Evolutionary conservation across 2,797 vertebrate genomes (phyloP).

Genomic region (Acipenser ruthenus): DNA sequence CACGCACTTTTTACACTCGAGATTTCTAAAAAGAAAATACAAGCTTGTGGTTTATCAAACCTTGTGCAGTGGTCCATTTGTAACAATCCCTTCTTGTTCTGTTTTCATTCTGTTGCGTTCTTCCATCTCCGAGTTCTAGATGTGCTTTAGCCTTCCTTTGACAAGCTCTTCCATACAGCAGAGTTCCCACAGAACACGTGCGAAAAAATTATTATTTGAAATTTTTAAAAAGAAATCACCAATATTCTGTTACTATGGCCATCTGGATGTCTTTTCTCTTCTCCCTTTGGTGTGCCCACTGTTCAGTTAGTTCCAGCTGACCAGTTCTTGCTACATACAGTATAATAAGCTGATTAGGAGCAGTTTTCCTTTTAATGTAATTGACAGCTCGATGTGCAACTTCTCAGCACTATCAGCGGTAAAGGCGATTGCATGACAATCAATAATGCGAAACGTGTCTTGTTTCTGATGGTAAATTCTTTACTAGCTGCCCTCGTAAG

Average conservation of each 20-base stretch:
- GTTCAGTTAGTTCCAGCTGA: not conserved
- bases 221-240: no score
- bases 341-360: not conserved
- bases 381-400: no score
- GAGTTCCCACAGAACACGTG: not conserved
- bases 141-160: not conserved
- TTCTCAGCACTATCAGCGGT: not conserved
- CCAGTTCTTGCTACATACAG: not conserved
- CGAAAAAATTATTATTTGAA: not conserved
- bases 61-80: conserved; percentile 19
- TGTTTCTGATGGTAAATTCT: conserved; percentile 1
- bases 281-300: not conserved
- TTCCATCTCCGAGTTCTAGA: conserved; percentile 11
- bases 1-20: not conserved
- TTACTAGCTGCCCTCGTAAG: not conserved
- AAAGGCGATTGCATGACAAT: not conserved
- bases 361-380: not conserved
- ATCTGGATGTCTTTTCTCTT: not conserved
- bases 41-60: conserved; percentile 11
- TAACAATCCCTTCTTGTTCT: conserved; percentile 12
- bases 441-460: not conserved
- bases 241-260: not conserved
- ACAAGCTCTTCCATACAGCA: conserved; percentile 6
- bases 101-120: conserved; percentile 12
- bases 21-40: not conserved